Conservation (phyloP, 1,140 invertebrate genomes). For the Pachyrhynchus sulphureomaculatus region DNA sequence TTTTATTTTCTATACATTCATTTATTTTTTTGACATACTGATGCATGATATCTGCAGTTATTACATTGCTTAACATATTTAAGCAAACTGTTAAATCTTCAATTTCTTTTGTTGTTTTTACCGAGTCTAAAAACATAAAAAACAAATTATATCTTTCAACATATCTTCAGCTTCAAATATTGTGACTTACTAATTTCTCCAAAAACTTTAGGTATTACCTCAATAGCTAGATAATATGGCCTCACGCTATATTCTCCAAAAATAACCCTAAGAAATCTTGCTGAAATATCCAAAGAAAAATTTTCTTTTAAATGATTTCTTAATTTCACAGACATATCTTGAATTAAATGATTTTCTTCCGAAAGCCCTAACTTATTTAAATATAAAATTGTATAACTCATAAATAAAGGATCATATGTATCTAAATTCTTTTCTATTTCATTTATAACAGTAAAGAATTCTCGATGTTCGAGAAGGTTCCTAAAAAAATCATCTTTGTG, state of each 20-base stretch:
- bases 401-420: conserved; percentile 32
- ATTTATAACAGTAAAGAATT: conserved; percentile 35
- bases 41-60: conserved; percentile 36
- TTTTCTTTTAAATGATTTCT: conserved; percentile 26
- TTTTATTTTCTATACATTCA: conserved; percentile 30
- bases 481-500: conserved; percentile 29
- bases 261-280: conserved; percentile 35
- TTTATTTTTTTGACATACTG: conserved; percentile 38
- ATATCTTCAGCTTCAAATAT: too few relatives aligned
- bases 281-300: conserved; percentile 27
- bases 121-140: conserved; percentile 36
- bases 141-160: too few relatives aligned
- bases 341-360: conserved; percentile 29
- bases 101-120: conserved; percentile 34
- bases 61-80: conserved; percentile 35
- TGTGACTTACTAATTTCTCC: conserved; percentile 38
- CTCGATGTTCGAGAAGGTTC: conserved; percentile 29
- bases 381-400: conserved; percentile 42
- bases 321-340: conserved; percentile 33
- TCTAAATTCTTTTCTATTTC: conserved; percentile 26
- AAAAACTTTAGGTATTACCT: conserved; percentile 39
- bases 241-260: conserved; percentile 37
- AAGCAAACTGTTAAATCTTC: conserved; percentile 40
- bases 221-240: conserved; percentile 33
- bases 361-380: conserved; percentile 42